A percentile compares a stretch with the other conserved stretches of the same genome.
These are phyloP conservation scores for Lophura nycthemera DNA, from an alignment of 2,113 vertebrate genomes.

Conservation along the genomic window DNA sequence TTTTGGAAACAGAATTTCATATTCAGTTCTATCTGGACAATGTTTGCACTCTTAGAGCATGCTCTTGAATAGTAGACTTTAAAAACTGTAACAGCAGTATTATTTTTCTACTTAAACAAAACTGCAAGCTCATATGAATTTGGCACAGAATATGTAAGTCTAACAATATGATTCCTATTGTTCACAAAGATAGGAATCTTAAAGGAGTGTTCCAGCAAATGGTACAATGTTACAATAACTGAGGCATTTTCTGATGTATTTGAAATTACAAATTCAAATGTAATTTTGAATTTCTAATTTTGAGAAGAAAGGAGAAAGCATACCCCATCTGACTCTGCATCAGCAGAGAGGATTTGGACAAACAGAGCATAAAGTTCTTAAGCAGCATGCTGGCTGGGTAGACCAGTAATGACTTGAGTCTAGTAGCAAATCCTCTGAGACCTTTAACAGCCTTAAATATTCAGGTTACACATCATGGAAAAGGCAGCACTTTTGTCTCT, in stretches of 20 bases:
- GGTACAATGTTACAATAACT: fast-evolving
- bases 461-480: background rate
- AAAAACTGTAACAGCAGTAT: background rate
- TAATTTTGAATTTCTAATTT: background rate
- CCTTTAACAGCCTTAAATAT: slow-evolving; percentile 3
- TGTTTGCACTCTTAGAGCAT: background rate
- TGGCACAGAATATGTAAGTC: background rate
- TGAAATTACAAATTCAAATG: background rate
- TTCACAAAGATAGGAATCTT: background rate
- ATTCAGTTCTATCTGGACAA: background rate
- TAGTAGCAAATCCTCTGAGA: background rate
- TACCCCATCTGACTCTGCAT: background rate
- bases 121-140: background rate
- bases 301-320: background rate
- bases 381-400: slow-evolving; percentile 27
- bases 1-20: background rate
- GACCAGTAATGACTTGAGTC: slow-evolving; percentile 26
- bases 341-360: slow-evolving; percentile 36
- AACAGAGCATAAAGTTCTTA: slow-evolving; percentile 58
- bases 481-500: background rate
- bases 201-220: background rate
- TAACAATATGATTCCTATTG: background rate
- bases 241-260: background rate
- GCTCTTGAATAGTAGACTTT: background rate
- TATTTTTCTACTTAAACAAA: background rate